These are phyloP conservation scores for Phasianus colchicus DNA, from an alignment of 2,113 vertebrate species.

Conservation along the genomic window DNA sequence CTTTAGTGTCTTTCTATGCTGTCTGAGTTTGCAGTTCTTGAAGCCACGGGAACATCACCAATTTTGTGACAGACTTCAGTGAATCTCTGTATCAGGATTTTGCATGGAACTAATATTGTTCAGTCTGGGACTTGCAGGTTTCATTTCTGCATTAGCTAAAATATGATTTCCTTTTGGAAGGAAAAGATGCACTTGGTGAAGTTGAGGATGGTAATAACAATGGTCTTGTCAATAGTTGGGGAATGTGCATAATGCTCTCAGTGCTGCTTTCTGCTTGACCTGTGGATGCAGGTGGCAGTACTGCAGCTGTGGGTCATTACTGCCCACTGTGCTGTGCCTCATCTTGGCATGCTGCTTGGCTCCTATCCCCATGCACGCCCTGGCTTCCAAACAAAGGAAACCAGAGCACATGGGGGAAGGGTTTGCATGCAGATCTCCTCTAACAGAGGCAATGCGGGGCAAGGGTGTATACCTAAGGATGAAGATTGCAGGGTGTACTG, in stretches of 20 bases:
- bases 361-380: background rate
- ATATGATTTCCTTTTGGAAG: background rate
- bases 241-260: background rate
- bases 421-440: background rate
- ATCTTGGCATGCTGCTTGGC: rapidly evolving
- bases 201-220: background rate
- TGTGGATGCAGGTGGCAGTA: background rate
- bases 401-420: rapidly evolving
- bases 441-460: rapidly evolving
- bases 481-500: background rate
- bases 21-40: background rate
- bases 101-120: background rate
- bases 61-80: background rate
- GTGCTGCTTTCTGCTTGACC: background rate
- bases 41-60: background rate
- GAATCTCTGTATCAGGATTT: background rate
- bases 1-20: background rate
- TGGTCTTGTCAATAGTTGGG: background rate
- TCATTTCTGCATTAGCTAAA: background rate
- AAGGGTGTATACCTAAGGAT: background rate
- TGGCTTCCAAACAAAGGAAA: background rate
- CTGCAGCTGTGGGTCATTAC: background rate
- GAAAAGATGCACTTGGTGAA: background rate
- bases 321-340: background rate
- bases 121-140: background rate